Percentiles rank a stretch among this genome's conserved stretches.
Evolutionary conservation across 2,797 vertebrate species (phyloP).

Genomic region (Xenentodon cancila): DNA sequence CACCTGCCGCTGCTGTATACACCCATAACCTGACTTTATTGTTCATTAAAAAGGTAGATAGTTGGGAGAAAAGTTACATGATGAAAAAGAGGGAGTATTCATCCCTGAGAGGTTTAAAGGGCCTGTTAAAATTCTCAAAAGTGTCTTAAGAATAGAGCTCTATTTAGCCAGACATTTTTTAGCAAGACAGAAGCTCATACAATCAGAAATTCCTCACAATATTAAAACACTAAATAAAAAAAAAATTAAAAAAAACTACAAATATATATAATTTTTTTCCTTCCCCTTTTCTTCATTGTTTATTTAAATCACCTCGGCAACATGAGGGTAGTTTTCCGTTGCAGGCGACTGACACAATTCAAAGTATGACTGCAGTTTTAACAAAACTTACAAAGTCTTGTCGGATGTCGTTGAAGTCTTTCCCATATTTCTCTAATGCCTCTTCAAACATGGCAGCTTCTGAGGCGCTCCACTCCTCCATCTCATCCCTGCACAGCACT

Average conservation of each 20-base stretch:
- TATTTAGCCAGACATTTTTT: no score
- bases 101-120: slow-evolving; percentile 8
- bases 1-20: slow-evolving; percentile 59
- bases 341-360: not conserved
- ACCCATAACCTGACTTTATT: slow-evolving; percentile 36
- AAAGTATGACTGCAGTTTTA: not conserved
- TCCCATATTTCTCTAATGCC: slow-evolving; percentile 96
- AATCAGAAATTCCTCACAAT: no score
- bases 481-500: slow-evolving; percentile 94
- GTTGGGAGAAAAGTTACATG: not conserved
- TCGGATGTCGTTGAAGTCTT: slow-evolving; percentile 98
- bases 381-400: slow-evolving; percentile 94
- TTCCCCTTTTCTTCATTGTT: no score
- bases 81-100: slow-evolving; percentile 8
- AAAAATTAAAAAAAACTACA: no score
- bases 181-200: no score
- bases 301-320: slow-evolving; percentile 14
- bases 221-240: no score
- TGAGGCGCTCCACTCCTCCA: slow-evolving; percentile 98
- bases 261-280: no score
- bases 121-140: slow-evolving; percentile 21
- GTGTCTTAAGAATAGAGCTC: slow-evolving; percentile 9
- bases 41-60: slow-evolving; percentile 11
- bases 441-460: slow-evolving; percentile 97
- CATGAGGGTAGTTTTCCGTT: not conserved